phyloP scores from a whole-genome alignment of 2,888 invertebrate genomes.

The Leptinotarsa haldemani region DNA sequence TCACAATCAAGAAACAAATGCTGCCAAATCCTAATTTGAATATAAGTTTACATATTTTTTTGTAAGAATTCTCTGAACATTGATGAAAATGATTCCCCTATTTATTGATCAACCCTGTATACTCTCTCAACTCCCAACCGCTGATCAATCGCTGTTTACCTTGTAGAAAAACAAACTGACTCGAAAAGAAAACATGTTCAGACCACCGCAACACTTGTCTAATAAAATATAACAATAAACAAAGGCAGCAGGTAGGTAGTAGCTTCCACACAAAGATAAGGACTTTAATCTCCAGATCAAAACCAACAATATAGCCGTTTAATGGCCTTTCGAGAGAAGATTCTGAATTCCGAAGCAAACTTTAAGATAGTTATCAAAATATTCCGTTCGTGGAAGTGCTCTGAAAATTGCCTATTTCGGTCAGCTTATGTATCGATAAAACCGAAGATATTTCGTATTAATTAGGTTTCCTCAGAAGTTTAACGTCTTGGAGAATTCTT shows the following conservation, averaged over 20 bases:
- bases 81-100: background rate
- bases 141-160: background rate
- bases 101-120: slow-evolving; percentile 1
- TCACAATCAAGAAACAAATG: no score
- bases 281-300: slow-evolving; percentile 20
- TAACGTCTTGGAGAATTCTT: slow-evolving; percentile 10
- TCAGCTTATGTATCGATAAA: slow-evolving; percentile 26
- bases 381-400: slow-evolving; percentile 23
- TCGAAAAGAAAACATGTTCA: slow-evolving; percentile 13
- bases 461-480: slow-evolving; percentile 2
- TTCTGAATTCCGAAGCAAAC: slow-evolving; percentile 26
- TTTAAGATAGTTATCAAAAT: slow-evolving; percentile 32
- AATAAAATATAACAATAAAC: slow-evolving; percentile 18
- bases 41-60: no score
- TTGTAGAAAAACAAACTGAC: slow-evolving; percentile 10
- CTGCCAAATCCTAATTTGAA: no score
- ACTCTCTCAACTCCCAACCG: background rate
- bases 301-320: slow-evolving; percentile 16
- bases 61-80: no score
- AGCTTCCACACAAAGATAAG: slow-evolving; percentile 22
- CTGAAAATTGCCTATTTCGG: slow-evolving; percentile 23
- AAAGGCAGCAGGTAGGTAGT: slow-evolving; percentile 15
- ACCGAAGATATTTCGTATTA: slow-evolving; percentile 20
- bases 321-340: slow-evolving; percentile 15
- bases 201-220: slow-evolving; percentile 18